Percentiles rank a stretch among this genome's conserved stretches.
Evolutionary conservation across 2,113 vertebrate species (phyloP).

Genomic region (Ptilonorhynchus violaceus): DNA sequence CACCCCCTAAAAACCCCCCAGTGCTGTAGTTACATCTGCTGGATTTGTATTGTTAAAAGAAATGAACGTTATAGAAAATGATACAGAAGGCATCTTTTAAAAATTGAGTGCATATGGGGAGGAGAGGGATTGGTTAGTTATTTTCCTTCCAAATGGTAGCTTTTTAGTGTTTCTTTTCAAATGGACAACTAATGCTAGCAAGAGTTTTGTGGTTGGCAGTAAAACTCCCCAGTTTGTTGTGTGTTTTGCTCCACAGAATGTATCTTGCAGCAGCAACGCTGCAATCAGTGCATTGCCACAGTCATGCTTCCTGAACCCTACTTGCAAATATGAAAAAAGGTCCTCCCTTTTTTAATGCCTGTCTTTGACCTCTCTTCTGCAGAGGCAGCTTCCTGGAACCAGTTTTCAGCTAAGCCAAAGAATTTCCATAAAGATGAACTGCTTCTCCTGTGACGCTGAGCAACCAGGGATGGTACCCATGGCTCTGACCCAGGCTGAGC

Average conservation of each 20-base stretch:
- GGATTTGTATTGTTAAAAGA: not conserved
- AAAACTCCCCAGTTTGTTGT: not conserved
- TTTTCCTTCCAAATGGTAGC: not conserved
- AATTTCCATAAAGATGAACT: not conserved
- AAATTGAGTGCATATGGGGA: not conserved
- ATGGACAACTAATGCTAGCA: not conserved
- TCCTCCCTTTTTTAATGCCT: not conserved
- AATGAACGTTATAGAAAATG: not conserved
- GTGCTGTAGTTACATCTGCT: not conserved
- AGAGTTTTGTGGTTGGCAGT: not conserved
- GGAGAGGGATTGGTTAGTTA: not conserved
- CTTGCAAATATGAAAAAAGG: not conserved
- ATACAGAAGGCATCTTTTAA: not conserved
- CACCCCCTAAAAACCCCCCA: rapidly evolving
- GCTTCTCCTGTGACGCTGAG: not conserved
- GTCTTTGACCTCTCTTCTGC: not conserved
- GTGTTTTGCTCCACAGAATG: not conserved
- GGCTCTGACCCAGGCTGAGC: not conserved
- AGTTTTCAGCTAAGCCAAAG: not conserved
- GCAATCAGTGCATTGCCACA: not conserved
- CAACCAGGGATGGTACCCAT: not conserved
- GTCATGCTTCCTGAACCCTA: not conserved
- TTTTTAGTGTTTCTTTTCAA: not conserved
- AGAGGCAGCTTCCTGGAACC: not conserved
- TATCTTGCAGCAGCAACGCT: not conserved